Base-by-base conservation (phyloP, 2,888 invertebrate species). In the Aphidius colemani region DNA sequence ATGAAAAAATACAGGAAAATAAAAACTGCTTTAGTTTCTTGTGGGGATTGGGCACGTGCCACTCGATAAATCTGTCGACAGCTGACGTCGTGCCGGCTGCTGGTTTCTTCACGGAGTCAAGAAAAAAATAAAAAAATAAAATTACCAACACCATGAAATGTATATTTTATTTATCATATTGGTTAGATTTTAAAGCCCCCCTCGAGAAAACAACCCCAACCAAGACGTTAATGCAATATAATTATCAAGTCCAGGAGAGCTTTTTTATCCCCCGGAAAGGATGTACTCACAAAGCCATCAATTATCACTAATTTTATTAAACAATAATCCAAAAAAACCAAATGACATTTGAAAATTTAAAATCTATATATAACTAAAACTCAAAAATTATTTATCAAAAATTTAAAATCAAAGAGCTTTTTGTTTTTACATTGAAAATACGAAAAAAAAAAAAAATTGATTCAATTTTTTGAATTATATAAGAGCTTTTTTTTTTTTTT, bases 51-150 rank as follows among this genome's bases (percentile, higher is more conserved):
- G 30, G 81, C 82, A 82, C 82, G 82, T 80, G 82, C 81, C 82
- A 76, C 76, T 78, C 82, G 81, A 81, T 82, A 82, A 82, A 82
- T 82, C 82, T 81, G 81, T 81, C 79, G 77, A 79, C 82, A 81
- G 81, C 81, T 80, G 81, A 80, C 77, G 73, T 77, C 76, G 75
- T 76, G 76, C 65, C 61, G 61, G 66, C 66, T 64, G 63, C 49
- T 46, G 61, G 40, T 55, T 39, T 11, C 7, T 18, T 11, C 9
- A 8, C 56, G 40, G 46, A 46, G 39, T 57, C 45, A 46, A 30
- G 30, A 30, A 30, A 30, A 30, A 30, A 30, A 30, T 5, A 30
- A 30, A 4, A 30, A 30, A 3, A 30, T 5, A 30, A 30, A 46
- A 46, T 45, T 48, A n/a, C 46, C 45, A 57, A 57, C 46, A 57